Base-by-base conservation (phyloP, 2,113 vertebrate genomes). In the Psettodes erumei region DNA sequence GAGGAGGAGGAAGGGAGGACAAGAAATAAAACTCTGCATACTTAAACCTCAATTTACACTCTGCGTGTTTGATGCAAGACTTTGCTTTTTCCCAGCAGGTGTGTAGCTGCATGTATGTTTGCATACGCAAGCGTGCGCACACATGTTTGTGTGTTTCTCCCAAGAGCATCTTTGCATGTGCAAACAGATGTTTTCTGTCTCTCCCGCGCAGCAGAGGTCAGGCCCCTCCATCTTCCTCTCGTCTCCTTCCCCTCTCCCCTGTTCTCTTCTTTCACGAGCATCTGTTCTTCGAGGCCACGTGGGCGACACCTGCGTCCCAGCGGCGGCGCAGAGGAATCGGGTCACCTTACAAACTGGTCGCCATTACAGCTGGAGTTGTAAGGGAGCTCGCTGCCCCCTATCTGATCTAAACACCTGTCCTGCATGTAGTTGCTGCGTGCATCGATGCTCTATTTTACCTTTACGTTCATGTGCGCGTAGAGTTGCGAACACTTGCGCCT, bases 121-220 rank as follows among this genome's bases (percentile, higher is more conserved):
- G 67, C 23, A 40, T 69, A 50, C 69, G 72, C 2, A 1, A 10
- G 69, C 25, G 61, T 56, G 9, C 60, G 71, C 61, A 8, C 70
- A 25, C 43, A 43, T 30, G 38, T 59, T 37, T 59, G 62, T 77
- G 16, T 28, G 50, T 70, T 69, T 73, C 60, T 90, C 88, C 85
- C 83, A 53, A 27, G 87, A 83, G 86, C 77, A 54, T 85, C 66
- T 83, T 84, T 72, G 85, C 81, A 77, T 64, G 65, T 51, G 27
- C 72, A 85, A 77, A 89, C 90, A 93, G 91, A 92, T 92, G 91
- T 90, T 88, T 81, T 58, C 53, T 67, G 77, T 79, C 83, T 54
- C 62, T 81, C 54, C 62, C 6, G 27, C 33, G 71, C 45, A 54
- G 73, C 68, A 71, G 77, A 81, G 88, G 87, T 86, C 82, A 81